phyloP scores from a whole-genome alignment of 1,140 invertebrate genomes.

The Conus betulinus region DNA sequence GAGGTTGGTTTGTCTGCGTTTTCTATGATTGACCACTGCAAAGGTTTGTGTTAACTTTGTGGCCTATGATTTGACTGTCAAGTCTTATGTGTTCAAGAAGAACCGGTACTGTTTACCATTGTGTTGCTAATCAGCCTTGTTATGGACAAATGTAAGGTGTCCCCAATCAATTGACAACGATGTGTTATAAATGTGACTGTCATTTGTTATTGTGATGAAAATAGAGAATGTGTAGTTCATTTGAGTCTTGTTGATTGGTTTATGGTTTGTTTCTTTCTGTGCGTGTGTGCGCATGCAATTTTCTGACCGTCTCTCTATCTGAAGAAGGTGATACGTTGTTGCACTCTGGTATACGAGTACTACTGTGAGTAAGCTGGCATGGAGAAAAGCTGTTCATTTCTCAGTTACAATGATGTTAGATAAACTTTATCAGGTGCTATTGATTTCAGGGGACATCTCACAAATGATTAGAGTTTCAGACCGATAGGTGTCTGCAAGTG shows the following conservation, averaged over 20 bases:
- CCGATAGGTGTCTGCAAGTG: too few species aligned
- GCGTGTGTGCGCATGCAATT: neutral
- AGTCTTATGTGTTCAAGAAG: neutral
- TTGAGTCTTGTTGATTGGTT: neutral
- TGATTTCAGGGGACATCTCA: too few species aligned
- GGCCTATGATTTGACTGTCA: too few species aligned
- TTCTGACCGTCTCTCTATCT: neutral
- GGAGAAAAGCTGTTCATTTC: too few species aligned
- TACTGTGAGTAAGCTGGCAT: too few species aligned
- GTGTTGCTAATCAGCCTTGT: conserved; percentile 2
- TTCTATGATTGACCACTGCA: neutral
- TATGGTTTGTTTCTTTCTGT: neutral
- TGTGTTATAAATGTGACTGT: neutral
- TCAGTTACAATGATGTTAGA: too few species aligned
- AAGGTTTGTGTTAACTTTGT: too few species aligned
- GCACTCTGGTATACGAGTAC: too few species aligned
- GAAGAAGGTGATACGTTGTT: too few species aligned
- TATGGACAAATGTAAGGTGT: neutral
- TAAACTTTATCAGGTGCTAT: too few species aligned
- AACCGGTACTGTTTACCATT: too few species aligned
- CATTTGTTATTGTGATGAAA: neutral
- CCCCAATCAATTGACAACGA: neutral
- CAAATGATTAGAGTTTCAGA: too few species aligned
- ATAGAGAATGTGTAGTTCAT: neutral
- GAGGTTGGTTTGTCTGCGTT: neutral